Evolutionary conservation across 2,113 vertebrate genomes (phyloP), one percentile per base, ranked within the genome.

Genomic region (Oryzias melastigma): DNA sequence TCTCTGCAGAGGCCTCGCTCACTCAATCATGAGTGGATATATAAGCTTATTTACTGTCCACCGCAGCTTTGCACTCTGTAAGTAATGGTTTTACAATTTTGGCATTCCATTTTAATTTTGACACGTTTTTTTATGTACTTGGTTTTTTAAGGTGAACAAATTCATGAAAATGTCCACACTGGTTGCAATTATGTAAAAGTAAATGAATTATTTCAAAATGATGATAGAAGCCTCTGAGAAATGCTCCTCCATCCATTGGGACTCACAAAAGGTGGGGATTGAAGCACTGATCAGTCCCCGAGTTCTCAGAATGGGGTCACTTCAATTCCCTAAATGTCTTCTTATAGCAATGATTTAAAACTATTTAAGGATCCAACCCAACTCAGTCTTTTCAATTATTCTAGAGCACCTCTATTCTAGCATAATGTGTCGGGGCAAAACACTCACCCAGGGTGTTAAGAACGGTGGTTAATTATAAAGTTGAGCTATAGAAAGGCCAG

Each of bases 1-100:
- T 49, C 53, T 66, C 54, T 73, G 35, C 40, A 57, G 44, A 62
- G 62, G 53, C 14, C 55, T 69, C 41, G 6, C 42, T 58, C 53
- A 65, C 51, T 46, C 70, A 62, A 50, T 45, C 71, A 41, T 64
- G 52, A 52, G 62, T 18, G 6, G 12, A 4, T 80, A 52, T 81
- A 18, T 47, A 64, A 62, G 46, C 65, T 69, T 53, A 61, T 75
- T 71, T 66, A 54, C 35, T 27, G 25, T 46, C 44, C 25, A 53
- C 41, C 16, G 22, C 41, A 24, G 60, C 55, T n/a, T 25, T 58
- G 18, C 24, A 48, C 8, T 63, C 29, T 49, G 24, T 29, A 35
- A 44, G 4, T 70, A 62, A 60, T 17, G 29, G 0, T 52, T 41
- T 62, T 52, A 49, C 52, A 47, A 73, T 45, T 52, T 55, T 50